Conservation (phyloP, 1,140 invertebrate species). For the Drosophila malerkotliana region DNA sequence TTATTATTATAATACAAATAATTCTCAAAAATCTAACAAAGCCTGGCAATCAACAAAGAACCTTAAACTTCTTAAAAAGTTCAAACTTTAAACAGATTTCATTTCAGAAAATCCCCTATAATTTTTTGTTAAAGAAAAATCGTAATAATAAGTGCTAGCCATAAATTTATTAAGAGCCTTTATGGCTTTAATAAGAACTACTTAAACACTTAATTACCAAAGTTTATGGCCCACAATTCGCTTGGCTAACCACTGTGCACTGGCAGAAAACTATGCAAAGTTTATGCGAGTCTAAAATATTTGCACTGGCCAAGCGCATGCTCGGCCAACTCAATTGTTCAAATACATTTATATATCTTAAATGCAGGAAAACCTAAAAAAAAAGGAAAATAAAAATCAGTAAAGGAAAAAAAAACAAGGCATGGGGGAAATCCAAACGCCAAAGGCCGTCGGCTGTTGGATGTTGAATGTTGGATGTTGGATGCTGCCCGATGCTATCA, state of each 20-base stretch:
- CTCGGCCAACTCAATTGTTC: slow-evolving; percentile 76
- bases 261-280: slow-evolving; percentile 74
- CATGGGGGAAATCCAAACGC: background rate
- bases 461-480: slow-evolving; percentile 12
- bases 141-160: background rate
- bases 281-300: slow-evolving; percentile 81
- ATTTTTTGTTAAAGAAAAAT: background rate
- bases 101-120: too few relatives aligned
- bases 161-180: background rate
- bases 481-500: slow-evolving; percentile 73
- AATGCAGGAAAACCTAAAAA: slow-evolving; percentile 51
- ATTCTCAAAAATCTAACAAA: too few relatives aligned
- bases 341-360: slow-evolving; percentile 77
- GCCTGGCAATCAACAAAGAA: too few relatives aligned
- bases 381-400: background rate
- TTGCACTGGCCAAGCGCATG: slow-evolving; percentile 72
- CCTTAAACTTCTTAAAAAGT: too few relatives aligned
- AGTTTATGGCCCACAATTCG: background rate
- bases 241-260: slow-evolving; percentile 20
- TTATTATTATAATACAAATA: too few relatives aligned
- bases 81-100: background rate
- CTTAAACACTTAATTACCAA: slow-evolving; percentile 1
- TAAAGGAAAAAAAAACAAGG: background rate
- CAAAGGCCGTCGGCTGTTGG: slow-evolving; percentile 28
- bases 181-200: background rate